These are phyloP conservation scores for Sisyra terminalis DNA, from an alignment of 2,888 invertebrate genomes.

Conservation along the genomic window DNA sequence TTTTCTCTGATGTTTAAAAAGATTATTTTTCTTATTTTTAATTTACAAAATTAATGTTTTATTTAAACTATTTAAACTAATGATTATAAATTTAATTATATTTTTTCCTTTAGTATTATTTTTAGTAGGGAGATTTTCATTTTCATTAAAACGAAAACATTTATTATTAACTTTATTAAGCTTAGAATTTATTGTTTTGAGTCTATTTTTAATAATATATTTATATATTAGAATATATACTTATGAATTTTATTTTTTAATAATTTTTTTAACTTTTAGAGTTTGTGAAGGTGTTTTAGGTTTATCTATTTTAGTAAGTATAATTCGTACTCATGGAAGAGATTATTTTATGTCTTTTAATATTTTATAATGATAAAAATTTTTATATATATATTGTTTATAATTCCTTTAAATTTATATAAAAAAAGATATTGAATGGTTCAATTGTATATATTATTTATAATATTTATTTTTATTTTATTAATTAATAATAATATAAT, in stretches of 20 bases:
- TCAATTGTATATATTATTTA: slow-evolving; percentile 32
- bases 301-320: slow-evolving; percentile 36
- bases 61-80: slow-evolving; percentile 47
- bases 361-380: slow-evolving; percentile 40
- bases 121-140: slow-evolving; percentile 33
- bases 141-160: slow-evolving; percentile 38
- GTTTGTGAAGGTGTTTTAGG: slow-evolving; percentile 50
- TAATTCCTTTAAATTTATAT: too few relatives aligned
- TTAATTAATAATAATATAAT: slow-evolving; percentile 22
- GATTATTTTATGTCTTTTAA: slow-evolving; percentile 44
- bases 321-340: slow-evolving; percentile 44
- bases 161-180: slow-evolving; percentile 40
- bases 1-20: slow-evolving; percentile 45
- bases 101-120: slow-evolving; percentile 30
- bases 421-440: slow-evolving; percentile 35
- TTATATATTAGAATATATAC: slow-evolving; percentile 28
- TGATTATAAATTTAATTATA: slow-evolving; percentile 29
- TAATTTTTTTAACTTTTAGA: slow-evolving; percentile 42
- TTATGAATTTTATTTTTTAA: slow-evolving; percentile 36
- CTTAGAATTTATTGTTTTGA: slow-evolving; percentile 41
- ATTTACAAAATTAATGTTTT: slow-evolving; percentile 54
- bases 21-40: slow-evolving; percentile 33
- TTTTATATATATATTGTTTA: too few relatives aligned
- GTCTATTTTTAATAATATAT: slow-evolving; percentile 34
- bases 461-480: slow-evolving; percentile 32